Conservation (phyloP, 2,888 invertebrate species). For the Caenorhabditis zanzibari region DNA sequence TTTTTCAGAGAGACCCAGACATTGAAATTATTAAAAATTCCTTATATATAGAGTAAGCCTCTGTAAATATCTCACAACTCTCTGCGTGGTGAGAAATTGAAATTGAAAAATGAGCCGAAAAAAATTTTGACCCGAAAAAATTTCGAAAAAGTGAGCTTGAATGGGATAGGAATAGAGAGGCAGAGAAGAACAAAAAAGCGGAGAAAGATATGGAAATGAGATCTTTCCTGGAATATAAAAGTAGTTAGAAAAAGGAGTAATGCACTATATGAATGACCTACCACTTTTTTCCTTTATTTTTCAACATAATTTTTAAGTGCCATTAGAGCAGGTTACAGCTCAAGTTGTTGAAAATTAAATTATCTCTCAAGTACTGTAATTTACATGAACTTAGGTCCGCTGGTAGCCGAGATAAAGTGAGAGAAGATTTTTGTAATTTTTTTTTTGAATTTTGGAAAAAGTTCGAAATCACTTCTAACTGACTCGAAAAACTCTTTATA, state of each 20-base stretch:
- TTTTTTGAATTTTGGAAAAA: too few species aligned
- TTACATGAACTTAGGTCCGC: too few species aligned
- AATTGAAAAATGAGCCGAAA: neutral
- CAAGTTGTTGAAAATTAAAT: too few species aligned
- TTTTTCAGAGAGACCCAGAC: neutral
- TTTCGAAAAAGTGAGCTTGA: neutral
- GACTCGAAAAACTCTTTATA: too few species aligned
- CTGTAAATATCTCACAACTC: neutral
- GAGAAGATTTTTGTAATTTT: too few species aligned
- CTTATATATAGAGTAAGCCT: conserved; percentile 6
- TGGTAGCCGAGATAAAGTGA: too few species aligned
- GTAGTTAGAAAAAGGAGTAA: too few species aligned
- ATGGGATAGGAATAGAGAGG: conserved; percentile 2
- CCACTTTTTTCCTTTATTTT: neutral
- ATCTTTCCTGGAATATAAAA: conserved; percentile 23
- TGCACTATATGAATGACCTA: too few species aligned
- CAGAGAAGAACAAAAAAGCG: neutral
- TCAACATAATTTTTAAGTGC: too few species aligned
- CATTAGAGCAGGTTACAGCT: too few species aligned
- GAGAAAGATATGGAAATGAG: conserved; percentile 31
- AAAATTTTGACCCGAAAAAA: neutral
- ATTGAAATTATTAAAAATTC: conserved; percentile 49
- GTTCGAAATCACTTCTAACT: too few species aligned
- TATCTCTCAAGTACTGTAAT: too few species aligned
- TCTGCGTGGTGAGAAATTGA: conserved; percentile 7